Conservation (phyloP, 1,140 invertebrate species). For the Monomorium pharaonis region DNA sequence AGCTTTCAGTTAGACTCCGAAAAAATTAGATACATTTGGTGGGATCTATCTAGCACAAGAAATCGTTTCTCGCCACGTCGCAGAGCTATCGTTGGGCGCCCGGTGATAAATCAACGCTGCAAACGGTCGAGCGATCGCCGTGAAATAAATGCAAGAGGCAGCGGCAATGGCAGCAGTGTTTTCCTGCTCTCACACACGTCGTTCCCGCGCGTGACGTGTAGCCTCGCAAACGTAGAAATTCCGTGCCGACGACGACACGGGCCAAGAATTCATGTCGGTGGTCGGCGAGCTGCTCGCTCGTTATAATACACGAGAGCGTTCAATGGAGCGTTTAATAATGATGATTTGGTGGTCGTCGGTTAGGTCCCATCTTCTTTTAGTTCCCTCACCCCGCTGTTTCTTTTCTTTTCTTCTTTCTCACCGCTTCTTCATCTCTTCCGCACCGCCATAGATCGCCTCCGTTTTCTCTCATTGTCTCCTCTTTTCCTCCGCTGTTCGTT, state of each 20-base stretch:
- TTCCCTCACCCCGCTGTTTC: background rate
- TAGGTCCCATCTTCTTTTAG: constrained; percentile 4
- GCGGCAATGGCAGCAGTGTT: background rate
- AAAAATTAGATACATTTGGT: constrained; percentile 21
- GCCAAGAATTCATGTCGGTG: constrained; percentile 47
- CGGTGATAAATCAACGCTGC: constrained; percentile 43
- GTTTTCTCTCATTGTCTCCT: constrained; percentile 61
- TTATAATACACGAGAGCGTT: constrained; percentile 56
- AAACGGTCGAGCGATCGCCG: constrained; percentile 33
- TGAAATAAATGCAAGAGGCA: constrained; percentile 48
- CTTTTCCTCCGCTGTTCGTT: constrained; percentile 36
- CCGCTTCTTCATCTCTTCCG: constrained; percentile 30
- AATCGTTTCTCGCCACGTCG: constrained; percentile 43
- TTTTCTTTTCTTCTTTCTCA: background rate
- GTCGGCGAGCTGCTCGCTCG: constrained; percentile 4
- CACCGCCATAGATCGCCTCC: constrained; percentile 21
- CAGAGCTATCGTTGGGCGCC: constrained; percentile 16
- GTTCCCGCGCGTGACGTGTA: constrained; percentile 24
- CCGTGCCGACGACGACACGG: constrained; percentile 41
- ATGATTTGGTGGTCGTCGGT: constrained; percentile 60
- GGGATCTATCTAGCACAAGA: constrained; percentile 39
- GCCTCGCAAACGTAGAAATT: constrained; percentile 45
- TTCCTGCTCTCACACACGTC: constrained; percentile 14
- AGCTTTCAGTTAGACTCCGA: background rate
- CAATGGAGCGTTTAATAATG: constrained; percentile 73